Base-by-base conservation (phyloP, 2,113 vertebrate species). In the Saguinus imperator region DNA sequence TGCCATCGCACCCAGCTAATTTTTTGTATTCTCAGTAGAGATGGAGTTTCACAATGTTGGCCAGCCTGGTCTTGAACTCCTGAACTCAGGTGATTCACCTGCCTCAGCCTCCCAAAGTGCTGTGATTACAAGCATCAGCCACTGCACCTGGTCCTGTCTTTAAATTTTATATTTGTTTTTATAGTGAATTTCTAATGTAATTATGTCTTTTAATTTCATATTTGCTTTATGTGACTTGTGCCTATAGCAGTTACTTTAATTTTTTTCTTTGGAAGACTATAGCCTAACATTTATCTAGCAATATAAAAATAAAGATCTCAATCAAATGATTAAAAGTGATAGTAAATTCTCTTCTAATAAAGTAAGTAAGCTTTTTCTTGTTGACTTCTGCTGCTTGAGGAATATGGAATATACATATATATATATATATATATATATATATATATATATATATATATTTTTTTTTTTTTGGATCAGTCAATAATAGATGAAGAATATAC, bases 201-300 rank as follows among this genome's bases (percentile, higher is more conserved):
- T 84, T 76, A 68, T 88, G 32, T 55, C 32, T 64, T 89, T 94
- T 89, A 64, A 94, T 68, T 75, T 68, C 57, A 52, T n/a, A 92
- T 94, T 97, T 98, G 64, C 80, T 94, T 97, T 27, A 93, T 95
- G 68, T 80, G 17, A 64, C 43, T 50, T 94, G 25, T 40, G 57
- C 16, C 52, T 79, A 2, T 87, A 48, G 43, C n/a, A 66, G 37
- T 52, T 88, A 55, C 35, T 73, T n/a, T 52, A 23, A 95, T 16
- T 77, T 96, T 96, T 50, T 68, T 90, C 17, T 75, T 96, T 76
- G 52, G 40, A 94, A 91, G 29, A 58, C 20, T 91, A 57, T 87
- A 90, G 9, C 6, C 12, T 90, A 75, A 87, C 37, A 50, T 88
- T 91, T 90, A 85, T 25, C 35, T 45, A 66, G 20, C 58, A 77